Percentiles rank a stretch among this genome's conserved stretches.
phyloP scores from a whole-genome alignment of 2,797 vertebrate genomes.

The Bradypodion ventrale region DNA sequence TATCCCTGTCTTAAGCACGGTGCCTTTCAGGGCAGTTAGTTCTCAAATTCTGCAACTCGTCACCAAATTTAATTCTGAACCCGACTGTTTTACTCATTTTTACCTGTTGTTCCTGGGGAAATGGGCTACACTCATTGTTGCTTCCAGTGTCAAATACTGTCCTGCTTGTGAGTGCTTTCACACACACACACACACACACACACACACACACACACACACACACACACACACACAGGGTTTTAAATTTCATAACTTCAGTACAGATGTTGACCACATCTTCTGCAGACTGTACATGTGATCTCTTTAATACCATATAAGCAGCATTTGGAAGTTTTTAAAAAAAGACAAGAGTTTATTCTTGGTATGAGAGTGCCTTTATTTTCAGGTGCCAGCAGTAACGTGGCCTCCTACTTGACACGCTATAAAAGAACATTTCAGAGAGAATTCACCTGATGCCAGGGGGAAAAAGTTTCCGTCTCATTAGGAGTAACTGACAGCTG shows the following conservation, averaged over 20 bases:
- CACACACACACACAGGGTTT: conserved; percentile 4
- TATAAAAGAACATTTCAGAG: not conserved
- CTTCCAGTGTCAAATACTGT: not conserved
- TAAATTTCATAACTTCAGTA: not conserved
- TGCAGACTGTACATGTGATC: not conserved
- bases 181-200: too few relatives aligned
- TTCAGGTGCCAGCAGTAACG: not conserved
- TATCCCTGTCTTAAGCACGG: too few relatives aligned
- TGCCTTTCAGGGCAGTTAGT: too few relatives aligned
- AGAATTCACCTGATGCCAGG: not conserved
- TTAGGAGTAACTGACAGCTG: not conserved
- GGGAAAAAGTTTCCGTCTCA: not conserved
- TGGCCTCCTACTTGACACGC: not conserved
- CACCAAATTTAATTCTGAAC: not conserved
- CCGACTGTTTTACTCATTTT: not conserved
- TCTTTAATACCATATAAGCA: not conserved
- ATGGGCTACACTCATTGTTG: not conserved
- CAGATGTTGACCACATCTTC: not conserved
- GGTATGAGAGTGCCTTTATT: not conserved
- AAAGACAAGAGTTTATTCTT: not conserved
- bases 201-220: too few relatives aligned
- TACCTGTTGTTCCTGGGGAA: not conserved
- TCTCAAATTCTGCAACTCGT: not conserved
- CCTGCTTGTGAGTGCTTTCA: not conserved
- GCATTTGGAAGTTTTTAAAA: not conserved